Evolutionary conservation across 2,113 vertebrate species (phyloP).

Genomic region (Lates calcarifer): DNA sequence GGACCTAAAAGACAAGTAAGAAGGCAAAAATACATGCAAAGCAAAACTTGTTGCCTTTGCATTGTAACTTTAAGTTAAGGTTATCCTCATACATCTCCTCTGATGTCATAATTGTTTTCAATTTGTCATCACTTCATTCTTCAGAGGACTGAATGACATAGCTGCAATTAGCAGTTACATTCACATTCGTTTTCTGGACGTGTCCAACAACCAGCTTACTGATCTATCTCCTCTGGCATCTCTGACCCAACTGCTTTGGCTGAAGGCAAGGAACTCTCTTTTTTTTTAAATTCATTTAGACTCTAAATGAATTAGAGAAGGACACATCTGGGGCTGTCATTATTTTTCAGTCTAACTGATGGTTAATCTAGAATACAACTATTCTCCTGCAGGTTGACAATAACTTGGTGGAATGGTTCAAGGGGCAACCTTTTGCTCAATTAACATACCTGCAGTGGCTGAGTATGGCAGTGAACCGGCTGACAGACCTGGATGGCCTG

Average conservation of each 20-base stretch:
- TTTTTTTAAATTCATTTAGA: not conserved
- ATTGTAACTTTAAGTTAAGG: not conserved
- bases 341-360: not conserved
- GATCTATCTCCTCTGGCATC: conserved; percentile 88
- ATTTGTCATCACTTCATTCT: not conserved
- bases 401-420: conserved; percentile 83
- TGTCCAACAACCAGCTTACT: conserved; percentile 90
- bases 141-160: conserved; percentile 89
- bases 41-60: not conserved
- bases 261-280: conserved; percentile 82
- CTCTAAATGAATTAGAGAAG: too few species aligned
- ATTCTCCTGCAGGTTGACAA: conserved; percentile 76
- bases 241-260: conserved; percentile 92
- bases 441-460: conserved; percentile 91
- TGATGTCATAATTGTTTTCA: not conserved
- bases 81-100: not conserved
- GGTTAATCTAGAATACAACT: conserved; percentile 1
- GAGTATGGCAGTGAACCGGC: conserved; percentile 88
- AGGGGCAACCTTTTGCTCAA: conserved; percentile 83
- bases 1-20: conserved; percentile 88
- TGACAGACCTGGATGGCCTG: conserved; percentile 86
- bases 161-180: conserved; percentile 84
- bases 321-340: not conserved
- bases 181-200: conserved; percentile 92
- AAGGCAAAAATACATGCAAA: not conserved